Base-by-base conservation (phyloP, 2,888 invertebrate genomes). In the Morpho helenor region DNA sequence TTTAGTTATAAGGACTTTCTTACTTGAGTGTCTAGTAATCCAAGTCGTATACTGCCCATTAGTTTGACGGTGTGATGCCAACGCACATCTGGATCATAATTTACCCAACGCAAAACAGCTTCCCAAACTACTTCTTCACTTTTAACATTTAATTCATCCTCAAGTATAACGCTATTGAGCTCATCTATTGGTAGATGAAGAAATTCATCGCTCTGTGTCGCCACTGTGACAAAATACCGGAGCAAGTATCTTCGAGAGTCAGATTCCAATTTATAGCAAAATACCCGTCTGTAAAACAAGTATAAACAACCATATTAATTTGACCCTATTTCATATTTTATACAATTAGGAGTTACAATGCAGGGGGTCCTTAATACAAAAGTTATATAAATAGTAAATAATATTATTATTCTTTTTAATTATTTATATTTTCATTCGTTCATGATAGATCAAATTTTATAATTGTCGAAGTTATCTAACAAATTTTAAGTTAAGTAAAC, bases 81-180 rank as follows among this genome's bases (percentile, higher is more conserved):
- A 49, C 98, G 93, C 16, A 86, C 85, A 23, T 94, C 93, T 0
- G 95, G 93, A 69, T 96, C 94, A 68, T 94, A 91, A 71, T 97
- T 94, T 59, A 98, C 96, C 98, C 98, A 98, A 50, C 95, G 93
- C 55, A 97, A 80, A 22, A 96, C 95, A 41, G 95, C 92, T 74
- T 96, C 96, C 97, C 97, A 97, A 0, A 96, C 96, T 0, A 93
- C 92, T 77, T 96, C 97, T 77, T 98, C 98, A 73, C 94, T 96
- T 68, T 96, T 95, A 0, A 96, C 96, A 77, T 97, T 97, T 42
- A 98, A 84, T 74, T 96, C 95, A 74, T 97, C 97, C 54, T 95
- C 95, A 50, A 95, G 93, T 63, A 97, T 94, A 53, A 98, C 93
- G 56, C 93, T 92, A 61, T 93, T 92, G 39, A 98, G 87, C 75